Base-by-base conservation (phyloP, 2,797 vertebrate species). In the Furcifer pardalis region DNA sequence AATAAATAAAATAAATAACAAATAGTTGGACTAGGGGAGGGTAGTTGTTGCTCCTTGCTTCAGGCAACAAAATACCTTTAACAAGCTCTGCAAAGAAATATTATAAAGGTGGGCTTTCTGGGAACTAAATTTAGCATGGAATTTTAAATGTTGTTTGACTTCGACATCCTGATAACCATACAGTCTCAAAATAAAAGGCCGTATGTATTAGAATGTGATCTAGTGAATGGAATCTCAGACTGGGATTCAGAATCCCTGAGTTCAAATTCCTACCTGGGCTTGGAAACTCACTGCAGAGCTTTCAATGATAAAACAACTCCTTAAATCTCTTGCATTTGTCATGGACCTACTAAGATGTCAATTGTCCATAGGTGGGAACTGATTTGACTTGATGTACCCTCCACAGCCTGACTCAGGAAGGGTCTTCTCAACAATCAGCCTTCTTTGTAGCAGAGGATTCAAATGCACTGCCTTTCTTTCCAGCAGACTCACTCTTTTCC, bases 61-160 rank as follows among this genome's bases (percentile, higher is more conserved):
- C 68, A 71, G 12, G 40, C 23, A 71, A 23, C 23, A 42, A 12
- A 71, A 42, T 42, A 42, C 42, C 68, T 71, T 71, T 32, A 17
- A 35, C 35, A 40, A 40, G 21, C 23, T 56, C 68, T 42, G 42
- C 62, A 49, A 62, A 74, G 62, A 66, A 85, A 74, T 30, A 69
- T 40, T 5, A 71, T 46, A 68, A 49, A 81, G 13, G 23, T 44
- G 19, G 12, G 19, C 65, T 81, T 52, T 77, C 52, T 63, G 65
- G 65, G 25, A 77, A 62, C 66, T 69, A 84, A 25, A 27, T 60
- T 73, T 85, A 73, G 78, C 74, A n/a, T 5, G 40, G 17, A 63
- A 44, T 65, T 46, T 69, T 72, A 63, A 59, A 35, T 60, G 56
- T 77, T 77, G 63, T 59, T 83, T 46, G 68, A 77, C 37, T 81